Base-by-base conservation (phyloP, 2,113 vertebrate genomes). In the Nettapus auritus region DNA sequence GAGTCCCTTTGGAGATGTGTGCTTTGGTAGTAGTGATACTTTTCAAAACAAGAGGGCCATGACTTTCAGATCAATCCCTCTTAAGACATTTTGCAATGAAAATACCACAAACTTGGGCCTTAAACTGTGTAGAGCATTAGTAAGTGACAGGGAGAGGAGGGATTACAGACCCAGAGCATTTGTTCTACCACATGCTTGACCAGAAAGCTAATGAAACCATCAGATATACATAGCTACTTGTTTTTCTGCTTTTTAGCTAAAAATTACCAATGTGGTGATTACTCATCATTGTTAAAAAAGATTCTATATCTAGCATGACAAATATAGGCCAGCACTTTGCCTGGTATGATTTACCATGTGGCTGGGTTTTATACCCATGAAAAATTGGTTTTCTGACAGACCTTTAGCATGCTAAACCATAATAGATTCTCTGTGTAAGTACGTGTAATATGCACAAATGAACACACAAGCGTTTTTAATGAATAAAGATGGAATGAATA, bases 221-320 rank as follows among this genome's bases (percentile, higher is more conserved):
- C 50, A 50, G 70, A 91, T 71, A 50, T 5, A 36, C 20, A 9
- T 42, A 68, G 40, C 46, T 67, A 50, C 62, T 88, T 53, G 7
- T 7, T 92, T 95, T 88, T 46, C 33, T 91, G 22, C 31, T 94
- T 94, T 95, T 84, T 34, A 89, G 80, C 20, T 56, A 83, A 87
- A 87, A 88, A 91, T 60, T 93, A 62, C 26, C 56, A 55, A 56
- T 42, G 26, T 64, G 34, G 42, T 87, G n/a, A 34, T 94, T 71
- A 69, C 83, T 93, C 31, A 33, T 82, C 69, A 42, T 28, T 46
- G 25, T 75, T 92, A 46, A 33, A 69, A 55, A 80, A 44, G 8
- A 28, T 63, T 76, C 53, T 67, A 3, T 16, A 73, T n/a, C 29
- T 38, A 63, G 16, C 22, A 42, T 88, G 86, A 92, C n/a, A 87